Evolutionary conservation across 2,797 vertebrate genomes (phyloP), one percentile per base, ranked within the genome.

Genomic region (Enteromius trimaculatus): DNA sequence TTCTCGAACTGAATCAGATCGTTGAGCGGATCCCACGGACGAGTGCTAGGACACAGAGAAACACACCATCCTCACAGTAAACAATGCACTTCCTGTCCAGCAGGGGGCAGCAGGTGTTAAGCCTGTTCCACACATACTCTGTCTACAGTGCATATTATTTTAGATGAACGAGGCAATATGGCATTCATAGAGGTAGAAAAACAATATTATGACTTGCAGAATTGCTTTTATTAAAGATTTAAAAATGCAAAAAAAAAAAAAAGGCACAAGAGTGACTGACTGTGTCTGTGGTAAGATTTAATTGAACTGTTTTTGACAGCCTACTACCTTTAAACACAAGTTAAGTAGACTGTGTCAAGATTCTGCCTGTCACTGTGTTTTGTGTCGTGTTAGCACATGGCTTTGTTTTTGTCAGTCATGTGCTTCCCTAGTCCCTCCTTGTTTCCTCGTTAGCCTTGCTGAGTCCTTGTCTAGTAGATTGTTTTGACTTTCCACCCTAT

Each of bases 1-100:
- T 97, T 98, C 92, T 99, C 98, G 88, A 97, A 99, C 87, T 99
- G 98, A 95, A 99, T 95, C 95, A 99, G 92, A 91, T 99, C 98
- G 86, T 99, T 99, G 90, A 99, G 95, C 23, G 97, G 97, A 90
- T 99, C 98, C 98, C 98, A 99, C 0, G 98, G 98, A 88, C 98
- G 95, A 14, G 98, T 98, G 93, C 98, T 99, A 91, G 6, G 66
- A 64, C 49, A 66, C 66, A 79, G 80, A 81, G 2, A 86, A 64
- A 84, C 64, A 80, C 39, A 23, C 51, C 66, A 26, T 55, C 79
- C 79, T 69, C 66, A 80, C 23, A 71, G 68, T 81, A 49, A 60
- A 81, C 23, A 62, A 10, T 42, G 49, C 49, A 55, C 65, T 42
- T 79, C 1, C 49, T 55, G 31, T 65, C 68, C 65, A 79, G 77